Percentiles rank a stretch among this genome's conserved stretches.
Conservation (phyloP, 2,888 invertebrate species). For the Caenorhabditis doughertyi region DNA sequence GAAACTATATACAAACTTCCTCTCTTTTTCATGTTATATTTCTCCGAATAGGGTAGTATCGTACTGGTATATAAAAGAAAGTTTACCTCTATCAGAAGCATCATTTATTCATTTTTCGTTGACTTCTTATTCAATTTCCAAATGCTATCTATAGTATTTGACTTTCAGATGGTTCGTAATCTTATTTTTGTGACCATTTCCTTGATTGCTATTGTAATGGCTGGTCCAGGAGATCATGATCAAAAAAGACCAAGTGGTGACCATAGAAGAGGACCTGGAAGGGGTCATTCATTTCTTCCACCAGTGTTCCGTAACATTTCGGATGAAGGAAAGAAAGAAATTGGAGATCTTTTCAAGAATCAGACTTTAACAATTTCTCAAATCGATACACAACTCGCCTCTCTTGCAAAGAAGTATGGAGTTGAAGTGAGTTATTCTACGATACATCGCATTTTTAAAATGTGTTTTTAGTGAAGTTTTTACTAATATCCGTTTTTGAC, state of each 20-base stretch:
- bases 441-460: too few relatives aligned
- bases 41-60: neutral
- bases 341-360: conserved; percentile 46
- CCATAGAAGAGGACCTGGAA: conserved; percentile 14
- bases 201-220: neutral
- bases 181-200: conserved; percentile 10
- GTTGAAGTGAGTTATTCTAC: conserved; percentile 50
- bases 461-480: too few relatives aligned
- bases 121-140: too few relatives aligned
- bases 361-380: conserved; percentile 55
- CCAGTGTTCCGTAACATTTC: conserved; percentile 43
- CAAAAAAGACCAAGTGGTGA: conserved; percentile 15
- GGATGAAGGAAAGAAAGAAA: conserved; percentile 29
- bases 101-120: too few relatives aligned
- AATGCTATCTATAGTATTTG: neutral
- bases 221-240: conserved; percentile 18
- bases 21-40: neutral
- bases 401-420: conserved; percentile 62
- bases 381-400: conserved; percentile 47
- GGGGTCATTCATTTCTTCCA: too few relatives aligned
- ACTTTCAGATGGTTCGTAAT: conserved; percentile 18
- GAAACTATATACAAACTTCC: conserved; percentile 9
- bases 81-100: too few relatives aligned
- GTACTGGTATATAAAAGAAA: conserved; percentile 16
- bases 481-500: too few relatives aligned